phyloP scores from a whole-genome alignment of 2,888 invertebrate genomes.

The Nineta flava region DNA sequence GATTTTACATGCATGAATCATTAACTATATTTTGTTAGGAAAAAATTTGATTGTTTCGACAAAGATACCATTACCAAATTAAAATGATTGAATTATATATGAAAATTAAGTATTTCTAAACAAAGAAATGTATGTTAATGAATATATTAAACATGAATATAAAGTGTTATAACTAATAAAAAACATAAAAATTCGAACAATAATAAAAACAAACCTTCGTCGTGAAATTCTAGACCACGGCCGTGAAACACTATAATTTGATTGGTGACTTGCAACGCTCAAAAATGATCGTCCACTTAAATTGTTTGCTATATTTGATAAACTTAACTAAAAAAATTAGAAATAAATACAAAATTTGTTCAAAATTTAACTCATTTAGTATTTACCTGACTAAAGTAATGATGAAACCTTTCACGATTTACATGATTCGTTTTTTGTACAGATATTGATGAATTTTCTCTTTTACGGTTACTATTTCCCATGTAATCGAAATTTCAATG shows the following conservation, averaged over 20 bases:
- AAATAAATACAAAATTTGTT: slow-evolving; percentile 5
- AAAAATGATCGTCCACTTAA: slow-evolving; percentile 42
- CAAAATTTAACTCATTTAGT: neutral
- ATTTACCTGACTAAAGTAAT: slow-evolving; percentile 15
- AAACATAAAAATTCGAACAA: neutral
- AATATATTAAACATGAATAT: neutral
- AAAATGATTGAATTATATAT: too few species aligned
- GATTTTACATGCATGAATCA: slow-evolving; percentile 8
- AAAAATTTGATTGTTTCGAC: too few species aligned
- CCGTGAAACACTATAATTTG: slow-evolving; percentile 41
- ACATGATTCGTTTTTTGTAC: slow-evolving; percentile 2
- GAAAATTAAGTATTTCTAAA: too few species aligned
- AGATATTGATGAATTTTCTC: neutral
- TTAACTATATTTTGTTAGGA: neutral
- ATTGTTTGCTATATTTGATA: slow-evolving; percentile 40
- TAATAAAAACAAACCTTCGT: slow-evolving; percentile 36
- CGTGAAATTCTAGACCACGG: slow-evolving; percentile 51
- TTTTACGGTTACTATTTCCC: slow-evolving; percentile 24
- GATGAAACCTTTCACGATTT: slow-evolving; percentile 1
- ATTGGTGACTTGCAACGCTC: slow-evolving; percentile 41
- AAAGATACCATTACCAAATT: too few species aligned
- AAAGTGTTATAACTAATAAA: neutral
- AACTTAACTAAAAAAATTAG: slow-evolving; percentile 32
- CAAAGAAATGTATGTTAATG: too few species aligned
- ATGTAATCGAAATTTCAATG: slow-evolving; percentile 18